Conservation (phyloP, 2,888 invertebrate species). For the Nemotelus nigrinus region DNA sequence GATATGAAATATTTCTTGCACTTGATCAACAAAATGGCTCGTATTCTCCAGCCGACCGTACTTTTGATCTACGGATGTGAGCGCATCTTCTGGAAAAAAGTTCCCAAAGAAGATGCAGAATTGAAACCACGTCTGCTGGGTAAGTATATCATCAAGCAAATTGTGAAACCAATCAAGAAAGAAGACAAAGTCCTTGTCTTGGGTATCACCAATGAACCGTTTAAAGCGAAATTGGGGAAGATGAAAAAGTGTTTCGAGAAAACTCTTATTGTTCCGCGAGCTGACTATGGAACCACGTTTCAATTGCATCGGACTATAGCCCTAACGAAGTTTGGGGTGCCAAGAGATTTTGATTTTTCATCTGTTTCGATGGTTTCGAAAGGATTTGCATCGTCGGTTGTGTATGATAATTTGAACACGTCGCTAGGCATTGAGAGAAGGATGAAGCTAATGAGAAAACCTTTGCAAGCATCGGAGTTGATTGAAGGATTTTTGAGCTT, state of each 20-base stretch:
- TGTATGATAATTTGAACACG: slow-evolving; percentile 57
- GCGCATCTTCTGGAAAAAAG: slow-evolving; percentile 68
- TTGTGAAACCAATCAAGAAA: slow-evolving; percentile 67
- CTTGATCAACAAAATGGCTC: slow-evolving; percentile 70
- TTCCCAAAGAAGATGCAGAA: slow-evolving; percentile 60
- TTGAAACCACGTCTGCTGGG: slow-evolving; percentile 68
- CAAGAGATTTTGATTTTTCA: slow-evolving; percentile 54
- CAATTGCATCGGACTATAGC: slow-evolving; percentile 58
- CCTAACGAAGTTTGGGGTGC: slow-evolving; percentile 54
- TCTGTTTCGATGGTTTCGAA: slow-evolving; percentile 59
- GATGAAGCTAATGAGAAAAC: slow-evolving; percentile 54
- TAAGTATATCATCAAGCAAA: slow-evolving; percentile 66
- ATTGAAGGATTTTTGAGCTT: slow-evolving; percentile 57
- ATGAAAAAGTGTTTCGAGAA: slow-evolving; percentile 60
- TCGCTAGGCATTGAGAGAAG: slow-evolving; percentile 57
- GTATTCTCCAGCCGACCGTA: slow-evolving; percentile 71
- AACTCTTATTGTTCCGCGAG: slow-evolving; percentile 59
- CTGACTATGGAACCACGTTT: slow-evolving; percentile 61
- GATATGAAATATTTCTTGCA: slow-evolving; percentile 72
- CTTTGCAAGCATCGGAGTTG: slow-evolving; percentile 58
- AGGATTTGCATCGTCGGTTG: slow-evolving; percentile 61
- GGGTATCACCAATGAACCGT: slow-evolving; percentile 68
- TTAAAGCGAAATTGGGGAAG: slow-evolving; percentile 62
- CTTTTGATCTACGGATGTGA: slow-evolving; percentile 69
- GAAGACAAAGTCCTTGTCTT: slow-evolving; percentile 69